Evolutionary conservation across 2,113 vertebrate species (phyloP).

Genomic region (Indicator maculatus): DNA sequence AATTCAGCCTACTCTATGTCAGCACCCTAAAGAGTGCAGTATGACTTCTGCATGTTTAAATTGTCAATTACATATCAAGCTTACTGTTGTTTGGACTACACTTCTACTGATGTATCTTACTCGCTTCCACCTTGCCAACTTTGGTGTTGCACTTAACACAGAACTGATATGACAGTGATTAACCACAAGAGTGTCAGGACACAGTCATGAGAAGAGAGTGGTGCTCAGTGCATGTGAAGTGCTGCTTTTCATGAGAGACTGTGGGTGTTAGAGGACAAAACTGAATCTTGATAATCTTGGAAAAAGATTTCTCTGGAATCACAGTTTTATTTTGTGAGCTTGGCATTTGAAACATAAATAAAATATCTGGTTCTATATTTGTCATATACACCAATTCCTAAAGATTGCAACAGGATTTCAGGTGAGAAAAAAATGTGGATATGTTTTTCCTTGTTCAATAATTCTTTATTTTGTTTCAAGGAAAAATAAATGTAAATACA

Average conservation of each 20-base stretch:
- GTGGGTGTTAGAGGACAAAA: neutral
- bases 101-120: neutral
- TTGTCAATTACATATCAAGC: neutral
- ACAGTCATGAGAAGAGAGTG: neutral
- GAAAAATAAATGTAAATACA: neutral
- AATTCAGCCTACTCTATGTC: neutral
- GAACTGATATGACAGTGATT: neutral
- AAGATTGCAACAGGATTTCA: neutral
- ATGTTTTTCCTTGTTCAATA: neutral
- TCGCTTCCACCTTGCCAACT: neutral
- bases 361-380: neutral
- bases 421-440: neutral
- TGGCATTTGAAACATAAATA: neutral
- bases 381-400: neutral
- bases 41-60: neutral
- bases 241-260: neutral
- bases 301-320: neutral
- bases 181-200: neutral
- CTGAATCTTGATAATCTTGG: neutral
- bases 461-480: neutral
- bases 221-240: neutral
- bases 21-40: neutral
- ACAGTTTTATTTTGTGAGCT: neutral
- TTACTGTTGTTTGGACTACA: neutral
- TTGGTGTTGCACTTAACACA: neutral